Percentiles rank a stretch among this genome's conserved stretches.
phyloP scores from a whole-genome alignment of 2,113 vertebrate species.

The Kobus ellipsiprymnus region DNA sequence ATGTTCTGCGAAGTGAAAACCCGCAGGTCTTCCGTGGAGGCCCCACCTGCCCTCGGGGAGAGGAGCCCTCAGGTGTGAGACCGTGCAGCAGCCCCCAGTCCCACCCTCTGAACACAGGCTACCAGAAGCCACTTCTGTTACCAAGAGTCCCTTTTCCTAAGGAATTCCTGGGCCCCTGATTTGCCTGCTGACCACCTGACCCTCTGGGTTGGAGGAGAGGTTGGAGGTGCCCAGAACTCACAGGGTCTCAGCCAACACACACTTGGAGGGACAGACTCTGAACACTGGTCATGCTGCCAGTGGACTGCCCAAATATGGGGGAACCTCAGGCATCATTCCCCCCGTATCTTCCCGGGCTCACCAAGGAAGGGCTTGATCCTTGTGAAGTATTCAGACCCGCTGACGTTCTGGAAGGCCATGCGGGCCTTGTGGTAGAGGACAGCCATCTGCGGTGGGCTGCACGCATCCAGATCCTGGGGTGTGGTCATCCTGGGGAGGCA shows the following conservation, averaged over 20 bases:
- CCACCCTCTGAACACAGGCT: background rate
- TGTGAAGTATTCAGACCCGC: slow-evolving; percentile 44
- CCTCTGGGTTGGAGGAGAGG: background rate
- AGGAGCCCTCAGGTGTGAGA: background rate
- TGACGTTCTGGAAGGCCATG: slow-evolving; percentile 69
- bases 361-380: slow-evolving; percentile 79
- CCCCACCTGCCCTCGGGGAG: slow-evolving; percentile 63
- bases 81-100: background rate
- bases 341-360: slow-evolving; percentile 55
- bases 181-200: background rate
- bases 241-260: background rate
- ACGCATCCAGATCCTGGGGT: slow-evolving; percentile 72
- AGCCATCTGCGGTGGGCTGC: slow-evolving; percentile 73
- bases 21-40: slow-evolving; percentile 62
- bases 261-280: background rate
- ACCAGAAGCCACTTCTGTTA: background rate
- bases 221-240: background rate
- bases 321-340: background rate
- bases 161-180: background rate
- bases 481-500: slow-evolving; percentile 66
- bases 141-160: background rate
- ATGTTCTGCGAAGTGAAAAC: slow-evolving; percentile 37
- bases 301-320: too few relatives aligned
- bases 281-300: rapidly evolving
- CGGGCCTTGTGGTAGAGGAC: slow-evolving; percentile 79